phyloP scores from a whole-genome alignment of 2,113 vertebrate species.

The Panurus biarmicus region DNA sequence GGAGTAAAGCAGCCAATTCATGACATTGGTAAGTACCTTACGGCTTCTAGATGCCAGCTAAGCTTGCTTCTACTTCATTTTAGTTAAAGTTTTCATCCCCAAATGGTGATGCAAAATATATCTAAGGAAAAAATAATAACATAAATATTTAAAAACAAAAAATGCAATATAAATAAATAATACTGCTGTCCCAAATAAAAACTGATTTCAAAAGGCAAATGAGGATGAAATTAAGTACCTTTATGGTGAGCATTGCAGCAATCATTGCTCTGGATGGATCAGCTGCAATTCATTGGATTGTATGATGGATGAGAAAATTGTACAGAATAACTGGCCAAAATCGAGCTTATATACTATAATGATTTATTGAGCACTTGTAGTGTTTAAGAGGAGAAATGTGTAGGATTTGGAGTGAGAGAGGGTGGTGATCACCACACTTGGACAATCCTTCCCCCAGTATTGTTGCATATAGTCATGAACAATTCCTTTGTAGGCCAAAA shows the following conservation, averaged over 20 bases:
- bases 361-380: background rate
- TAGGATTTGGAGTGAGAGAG: background rate
- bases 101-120: background rate
- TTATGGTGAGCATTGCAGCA: background rate
- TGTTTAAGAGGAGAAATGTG: background rate
- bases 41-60: background rate
- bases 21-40: conserved; percentile 81
- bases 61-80: background rate
- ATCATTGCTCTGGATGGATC: background rate
- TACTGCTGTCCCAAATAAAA: background rate
- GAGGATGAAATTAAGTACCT: background rate
- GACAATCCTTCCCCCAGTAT: background rate
- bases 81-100: background rate
- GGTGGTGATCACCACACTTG: background rate
- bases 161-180: background rate
- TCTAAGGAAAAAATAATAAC: background rate
- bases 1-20: conserved; percentile 88
- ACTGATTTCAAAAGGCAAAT: background rate
- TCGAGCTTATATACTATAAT: background rate
- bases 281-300: background rate
- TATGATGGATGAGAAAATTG: background rate
- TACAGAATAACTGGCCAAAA: background rate
- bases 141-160: background rate
- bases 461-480: background rate
- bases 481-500: background rate